A percentile compares a stretch with the other conserved stretches of the same genome.
Evolutionary conservation across 2,113 vertebrate genomes (phyloP).

Genomic region (Monopterus albus): DNA sequence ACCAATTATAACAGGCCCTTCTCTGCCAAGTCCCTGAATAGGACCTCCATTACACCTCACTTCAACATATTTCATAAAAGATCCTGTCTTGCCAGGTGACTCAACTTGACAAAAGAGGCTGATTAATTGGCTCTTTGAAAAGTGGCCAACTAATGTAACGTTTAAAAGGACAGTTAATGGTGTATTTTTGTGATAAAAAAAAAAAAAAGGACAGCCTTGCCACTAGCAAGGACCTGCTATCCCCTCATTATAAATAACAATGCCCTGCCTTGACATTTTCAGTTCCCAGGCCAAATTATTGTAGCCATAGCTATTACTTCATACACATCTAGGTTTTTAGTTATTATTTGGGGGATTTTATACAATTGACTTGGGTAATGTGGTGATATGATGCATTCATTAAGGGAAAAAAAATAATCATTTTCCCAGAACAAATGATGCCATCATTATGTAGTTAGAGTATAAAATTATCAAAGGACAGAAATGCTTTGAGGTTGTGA

Average conservation of each 20-base stretch:
- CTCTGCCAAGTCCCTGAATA: conserved; percentile 71
- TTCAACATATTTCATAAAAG: conserved; percentile 72
- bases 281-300: conserved; percentile 44
- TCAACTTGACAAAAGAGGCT: conserved; percentile 65
- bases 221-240: conserved; percentile 57
- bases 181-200: conserved; percentile 63
- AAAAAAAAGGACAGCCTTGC: conserved; percentile 43
- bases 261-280: conserved; percentile 40
- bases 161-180: conserved; percentile 73
- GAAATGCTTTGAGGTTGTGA: conserved; percentile 61
- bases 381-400: conserved; percentile 4
- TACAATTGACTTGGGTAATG: conserved; percentile 22
- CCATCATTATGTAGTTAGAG: conserved; percentile 60
- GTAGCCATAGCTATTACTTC: conserved; percentile 35
- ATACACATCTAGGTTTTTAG: conserved; percentile 16
- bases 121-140: conserved; percentile 78
- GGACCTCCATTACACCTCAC: conserved; percentile 69
- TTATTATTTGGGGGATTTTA: conserved; percentile 32
- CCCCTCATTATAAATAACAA: conserved; percentile 71
- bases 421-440: conserved; percentile 66
- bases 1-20: conserved; percentile 65
- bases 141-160: conserved; percentile 61
- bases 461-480: conserved; percentile 62
- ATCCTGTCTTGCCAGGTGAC: conserved; percentile 74
- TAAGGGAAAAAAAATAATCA: conserved; percentile 26